Base-by-base conservation (phyloP, 2,888 invertebrate species). In the Troides oblongomaculatus region DNA sequence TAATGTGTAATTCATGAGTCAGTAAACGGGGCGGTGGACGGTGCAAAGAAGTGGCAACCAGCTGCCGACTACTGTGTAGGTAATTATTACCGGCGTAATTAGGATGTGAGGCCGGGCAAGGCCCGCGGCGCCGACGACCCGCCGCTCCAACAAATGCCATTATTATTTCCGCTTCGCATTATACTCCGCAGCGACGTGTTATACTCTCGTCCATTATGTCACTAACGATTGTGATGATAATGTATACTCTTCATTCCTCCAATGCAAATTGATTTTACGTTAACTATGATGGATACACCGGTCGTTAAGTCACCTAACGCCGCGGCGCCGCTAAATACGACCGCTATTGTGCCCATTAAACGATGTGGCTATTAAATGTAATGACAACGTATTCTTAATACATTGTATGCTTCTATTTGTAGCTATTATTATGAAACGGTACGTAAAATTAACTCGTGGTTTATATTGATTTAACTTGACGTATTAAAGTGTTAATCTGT, bases 71-170 rank as follows among this genome's bases (percentile, higher is more conserved):
- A 84, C 87, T 87, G 84, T 73, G 86, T 84, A 85, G 85, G 86
- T 89, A 90, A 91, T 92, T 89, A 91, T 90, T 89, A 90, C 88
- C 87, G 88, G 87, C 88, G 87, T 90, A 92, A 92, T 92, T 90
- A 92, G 92, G 90, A 90, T 90, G 90, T 87, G 90, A 84, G 85
- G 81, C 82, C 82, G 84, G 81, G 80, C 83, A 76, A 73, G 74
- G 85, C 88, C 88, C 83, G 87, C 84, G 88, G 89, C 88, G 89
- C 82, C 85, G 86, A 81, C 84, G 79, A 79, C 80, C 80, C 78
- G 79, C 79, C 74, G 77, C 80, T 84, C 83, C 79, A 87, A 87
- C 89, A 87, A 89, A 90, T 83, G 85, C 90, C 86, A 88, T 90
- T 89, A 90, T 89, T 88, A 89, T 90, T 89, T 92, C 91, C 90